Conservation (phyloP, 2,888 invertebrate species). For the Drosophila stalkeri region DNA sequence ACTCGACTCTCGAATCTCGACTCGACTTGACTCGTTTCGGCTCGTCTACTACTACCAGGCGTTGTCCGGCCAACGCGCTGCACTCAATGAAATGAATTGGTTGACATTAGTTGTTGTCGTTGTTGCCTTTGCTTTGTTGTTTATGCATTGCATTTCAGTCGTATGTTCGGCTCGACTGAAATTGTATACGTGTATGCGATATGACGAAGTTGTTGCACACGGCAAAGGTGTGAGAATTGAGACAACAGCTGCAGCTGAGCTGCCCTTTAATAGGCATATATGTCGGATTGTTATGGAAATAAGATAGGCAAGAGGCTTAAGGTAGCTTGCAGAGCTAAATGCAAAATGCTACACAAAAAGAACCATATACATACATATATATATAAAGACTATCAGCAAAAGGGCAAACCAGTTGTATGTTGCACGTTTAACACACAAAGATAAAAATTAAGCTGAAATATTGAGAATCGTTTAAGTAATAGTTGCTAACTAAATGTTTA, state of each 20-base stretch:
- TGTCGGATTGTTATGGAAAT: slow-evolving; percentile 76
- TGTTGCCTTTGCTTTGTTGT: slow-evolving; percentile 32
- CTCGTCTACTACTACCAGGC: slow-evolving; percentile 1
- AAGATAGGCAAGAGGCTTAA: slow-evolving; percentile 42
- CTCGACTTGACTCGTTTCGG: background rate
- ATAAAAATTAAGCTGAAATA: background rate
- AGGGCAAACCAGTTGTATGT: slow-evolving; percentile 2
- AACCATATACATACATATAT: background rate
- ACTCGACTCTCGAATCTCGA: slow-evolving; percentile 5
- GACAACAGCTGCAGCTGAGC: slow-evolving; percentile 75
- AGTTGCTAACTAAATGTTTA: background rate
- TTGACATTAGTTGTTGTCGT: slow-evolving; percentile 74
- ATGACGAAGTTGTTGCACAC: slow-evolving; percentile 28
- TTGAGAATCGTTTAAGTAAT: slow-evolving; percentile 11
- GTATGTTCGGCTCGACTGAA: slow-evolving; percentile 47
- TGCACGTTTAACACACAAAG: background rate
- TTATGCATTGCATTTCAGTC: slow-evolving; percentile 35
- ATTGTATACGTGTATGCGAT: slow-evolving; percentile 42
- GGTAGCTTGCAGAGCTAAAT: slow-evolving; percentile 22
- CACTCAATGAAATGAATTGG: slow-evolving; percentile 80
- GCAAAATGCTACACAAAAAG: background rate
- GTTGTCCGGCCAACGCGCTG: slow-evolving; percentile 76
- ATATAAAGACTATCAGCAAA: background rate
- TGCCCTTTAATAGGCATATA: slow-evolving; percentile 77
- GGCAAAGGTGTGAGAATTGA: slow-evolving; percentile 71